Base-by-base conservation (phyloP, 2,888 invertebrate species). In the Megalurothrips usitatus region DNA sequence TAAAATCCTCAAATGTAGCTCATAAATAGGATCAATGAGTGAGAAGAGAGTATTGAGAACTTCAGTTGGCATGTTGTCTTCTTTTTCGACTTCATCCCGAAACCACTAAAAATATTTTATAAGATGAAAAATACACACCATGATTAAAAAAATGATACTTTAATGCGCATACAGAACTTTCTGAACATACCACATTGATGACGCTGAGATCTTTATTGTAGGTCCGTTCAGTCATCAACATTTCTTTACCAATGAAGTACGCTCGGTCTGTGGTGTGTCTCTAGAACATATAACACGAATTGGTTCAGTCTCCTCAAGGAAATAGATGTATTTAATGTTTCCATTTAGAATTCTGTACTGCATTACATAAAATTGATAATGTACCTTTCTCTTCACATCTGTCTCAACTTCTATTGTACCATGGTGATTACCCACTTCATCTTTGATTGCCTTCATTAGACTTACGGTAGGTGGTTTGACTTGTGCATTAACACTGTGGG, bases 171-270 rank as follows among this genome's bases (percentile, higher is more conserved):
- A 12, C 81, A 9, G 17, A 80, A 68, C 17, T 58, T 19, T 58
- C 14, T 58, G 19, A 6, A 89, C 93, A 90, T 87, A 96, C 96
- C 86, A 94, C 91, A 86, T 95, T 95, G 83, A 98, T 91, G 78
- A 98, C 94, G 87, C 97, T 97, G 84, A 98, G 89, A 87, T 98
- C 98, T 85, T 96, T 94, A 86, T 96, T 96, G 87, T 97, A 98
- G 0, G 98, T 98, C 84, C 97, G 90, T 87, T 98, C 98, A 0
- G 97, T 98, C 95, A 97, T 97, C 81, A 98, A 90, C 84, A 98
- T 90, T 88, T 98, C 98, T 87, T 97, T 97, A 80, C 94, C 94
- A 84, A 96, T 92, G 87, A 93, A 96, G 87, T 95, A 96, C 26
- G 92, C 91, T 85, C 91, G 91, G 85, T 94, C 94, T 4, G 90